Evolutionary conservation across 2,113 vertebrate genomes (phyloP).

Genomic region (Leiothrix lutea): DNA sequence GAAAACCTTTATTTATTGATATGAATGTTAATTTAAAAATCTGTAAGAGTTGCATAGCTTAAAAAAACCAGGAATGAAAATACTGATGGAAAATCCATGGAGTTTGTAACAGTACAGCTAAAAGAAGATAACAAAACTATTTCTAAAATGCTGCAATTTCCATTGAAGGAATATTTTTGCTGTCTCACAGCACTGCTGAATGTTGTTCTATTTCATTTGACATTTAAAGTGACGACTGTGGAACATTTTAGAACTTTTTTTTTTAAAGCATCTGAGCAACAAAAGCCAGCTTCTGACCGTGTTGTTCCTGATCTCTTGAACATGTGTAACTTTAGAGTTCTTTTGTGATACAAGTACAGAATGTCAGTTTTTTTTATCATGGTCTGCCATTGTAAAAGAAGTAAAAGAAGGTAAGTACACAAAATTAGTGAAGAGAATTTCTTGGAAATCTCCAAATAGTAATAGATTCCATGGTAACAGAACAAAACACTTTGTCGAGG

Average conservation of each 20-base stretch:
- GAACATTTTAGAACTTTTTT: background rate
- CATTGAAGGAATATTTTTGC: background rate
- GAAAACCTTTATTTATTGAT: background rate
- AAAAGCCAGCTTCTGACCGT: background rate
- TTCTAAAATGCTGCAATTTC: background rate
- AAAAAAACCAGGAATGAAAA: background rate
- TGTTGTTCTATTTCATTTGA: background rate
- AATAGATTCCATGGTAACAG: background rate
- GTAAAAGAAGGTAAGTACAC: background rate
- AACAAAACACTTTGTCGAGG: background rate
- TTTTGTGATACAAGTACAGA: background rate
- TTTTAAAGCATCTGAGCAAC: background rate
- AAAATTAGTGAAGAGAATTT: background rate
- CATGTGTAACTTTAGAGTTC: background rate
- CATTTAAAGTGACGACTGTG: background rate
- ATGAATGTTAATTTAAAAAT: background rate
- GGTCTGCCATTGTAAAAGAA: background rate
- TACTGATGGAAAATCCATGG: background rate
- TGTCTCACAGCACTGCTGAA: background rate
- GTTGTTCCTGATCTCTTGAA: background rate
- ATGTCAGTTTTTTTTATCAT: background rate
- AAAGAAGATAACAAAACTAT: background rate
- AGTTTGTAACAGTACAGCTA: background rate
- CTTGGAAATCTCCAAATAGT: background rate
- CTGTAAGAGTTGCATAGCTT: background rate